Evolutionary conservation across 2,888 invertebrate genomes (phyloP).

Genomic region (Luperina testacea): DNA sequence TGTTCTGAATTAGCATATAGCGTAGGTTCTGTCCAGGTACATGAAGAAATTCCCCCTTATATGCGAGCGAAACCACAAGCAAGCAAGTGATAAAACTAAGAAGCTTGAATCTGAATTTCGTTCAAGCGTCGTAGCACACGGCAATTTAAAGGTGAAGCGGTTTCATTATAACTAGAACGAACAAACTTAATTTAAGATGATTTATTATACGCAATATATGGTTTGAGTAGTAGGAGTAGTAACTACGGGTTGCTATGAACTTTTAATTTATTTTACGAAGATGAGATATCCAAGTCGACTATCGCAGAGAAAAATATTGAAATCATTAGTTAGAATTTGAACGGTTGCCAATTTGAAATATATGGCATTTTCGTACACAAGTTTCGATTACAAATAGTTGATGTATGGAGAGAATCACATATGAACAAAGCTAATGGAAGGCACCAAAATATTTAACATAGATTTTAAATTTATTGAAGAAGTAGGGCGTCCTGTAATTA

Average conservation of each 20-base stretch:
- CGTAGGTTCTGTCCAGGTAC: too few relatives aligned
- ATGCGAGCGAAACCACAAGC: neutral
- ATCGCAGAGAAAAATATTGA: conserved; percentile 53
- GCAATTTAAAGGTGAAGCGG: conserved; percentile 48
- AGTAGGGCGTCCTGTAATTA: neutral
- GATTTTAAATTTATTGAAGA: neutral
- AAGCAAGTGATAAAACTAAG: conserved; percentile 31
- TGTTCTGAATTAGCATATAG: too few relatives aligned
- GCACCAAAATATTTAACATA: neutral
- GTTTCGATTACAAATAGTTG: conserved; percentile 16
- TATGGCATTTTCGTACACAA: conserved; percentile 17
- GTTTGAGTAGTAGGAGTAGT: conserved; percentile 3
- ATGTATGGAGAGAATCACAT: neutral
- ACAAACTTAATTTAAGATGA: conserved; percentile 56
- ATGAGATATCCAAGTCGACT: conserved; percentile 35
- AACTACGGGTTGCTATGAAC: conserved; percentile 40
- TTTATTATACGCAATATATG: conserved; percentile 59
- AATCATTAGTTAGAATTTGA: conserved; percentile 46
- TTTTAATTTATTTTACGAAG: conserved; percentile 56
- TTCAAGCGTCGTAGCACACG: conserved; percentile 24
- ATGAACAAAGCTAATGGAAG: neutral
- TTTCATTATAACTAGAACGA: conserved; percentile 56
- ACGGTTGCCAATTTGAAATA: conserved; percentile 49
- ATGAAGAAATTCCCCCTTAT: too few relatives aligned
- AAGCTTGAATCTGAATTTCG: conserved; percentile 20